Evolutionary conservation across 2,797 vertebrate genomes (phyloP).

Genomic region (Amniataba percoides): DNA sequence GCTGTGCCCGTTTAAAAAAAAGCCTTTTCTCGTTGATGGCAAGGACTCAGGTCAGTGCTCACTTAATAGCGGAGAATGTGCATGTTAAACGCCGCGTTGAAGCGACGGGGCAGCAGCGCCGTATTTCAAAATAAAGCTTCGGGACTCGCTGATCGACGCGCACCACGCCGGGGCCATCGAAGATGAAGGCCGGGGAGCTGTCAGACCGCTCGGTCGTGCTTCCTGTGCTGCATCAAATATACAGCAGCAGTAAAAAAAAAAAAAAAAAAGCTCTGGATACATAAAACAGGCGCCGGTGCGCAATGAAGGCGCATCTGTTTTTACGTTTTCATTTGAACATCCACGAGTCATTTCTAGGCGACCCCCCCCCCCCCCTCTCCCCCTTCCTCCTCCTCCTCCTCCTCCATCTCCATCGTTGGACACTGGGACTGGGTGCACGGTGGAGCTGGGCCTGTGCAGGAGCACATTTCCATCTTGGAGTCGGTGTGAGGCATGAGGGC

Average conservation of each 20-base stretch:
- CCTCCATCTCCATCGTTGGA: constrained; percentile 1
- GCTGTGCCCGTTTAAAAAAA: constrained; percentile 43
- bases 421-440: constrained; percentile 37
- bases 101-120: constrained; percentile 9
- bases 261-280: no score
- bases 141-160: constrained; percentile 23
- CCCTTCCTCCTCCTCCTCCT: no score
- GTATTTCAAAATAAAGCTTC: constrained; percentile 62
- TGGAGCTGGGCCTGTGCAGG: constrained; percentile 49
- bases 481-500: constrained; percentile 54
- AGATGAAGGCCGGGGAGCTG: constrained; percentile 73
- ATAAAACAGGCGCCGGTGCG: not conserved
- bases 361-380: no score
- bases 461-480: constrained; percentile 51
- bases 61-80: constrained; percentile 36
- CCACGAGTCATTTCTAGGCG: not conserved
- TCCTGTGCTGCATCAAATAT: constrained; percentile 53
- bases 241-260: no score
- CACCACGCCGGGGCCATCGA: constrained; percentile 58
- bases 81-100: constrained; percentile 29
- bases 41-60: constrained; percentile 40
- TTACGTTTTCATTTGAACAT: not conserved
- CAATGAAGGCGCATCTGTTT: not conserved
- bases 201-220: constrained; percentile 61
- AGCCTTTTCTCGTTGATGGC: constrained; percentile 44